Conservation (phyloP, 2,113 vertebrate genomes). For the Eonycteris spelaea region DNA sequence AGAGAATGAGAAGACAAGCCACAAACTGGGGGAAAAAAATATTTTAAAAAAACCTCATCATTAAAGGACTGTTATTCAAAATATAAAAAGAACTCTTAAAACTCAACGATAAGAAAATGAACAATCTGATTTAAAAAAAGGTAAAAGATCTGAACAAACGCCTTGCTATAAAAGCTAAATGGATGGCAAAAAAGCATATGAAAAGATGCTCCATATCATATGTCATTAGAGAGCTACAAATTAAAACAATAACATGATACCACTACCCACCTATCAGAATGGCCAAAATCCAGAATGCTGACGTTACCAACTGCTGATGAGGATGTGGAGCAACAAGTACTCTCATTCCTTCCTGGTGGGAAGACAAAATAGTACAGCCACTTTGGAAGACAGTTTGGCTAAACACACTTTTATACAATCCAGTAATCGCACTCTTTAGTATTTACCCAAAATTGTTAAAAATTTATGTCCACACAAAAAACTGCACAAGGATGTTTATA, state of each 20-base stretch:
- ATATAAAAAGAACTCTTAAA: background rate
- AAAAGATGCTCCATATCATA: background rate
- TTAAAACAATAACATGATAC: background rate
- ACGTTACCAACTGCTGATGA: background rate
- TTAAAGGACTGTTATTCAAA: background rate
- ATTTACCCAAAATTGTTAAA: background rate
- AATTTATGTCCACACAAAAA: background rate
- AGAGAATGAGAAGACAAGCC: background rate
- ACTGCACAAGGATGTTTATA: background rate
- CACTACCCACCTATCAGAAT: background rate
- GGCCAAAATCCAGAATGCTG: background rate
- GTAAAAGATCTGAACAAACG: background rate
- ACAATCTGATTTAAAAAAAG: background rate
- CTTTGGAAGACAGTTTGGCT: background rate
- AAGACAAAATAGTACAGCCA: background rate
- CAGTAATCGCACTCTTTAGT: background rate
- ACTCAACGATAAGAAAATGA: background rate
- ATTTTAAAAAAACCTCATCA: background rate
- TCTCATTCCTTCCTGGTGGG: background rate
- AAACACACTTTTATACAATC: background rate
- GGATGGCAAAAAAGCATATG: background rate
- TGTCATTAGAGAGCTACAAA: background rate
- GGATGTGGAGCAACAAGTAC: background rate
- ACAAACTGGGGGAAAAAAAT: background rate
- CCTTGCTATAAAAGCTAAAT: background rate